Percentiles rank a stretch among this genome's conserved stretches.
These are phyloP conservation scores for Melanargia galathea DNA, from an alignment of 2,888 invertebrate species.

Conservation along the genomic window DNA sequence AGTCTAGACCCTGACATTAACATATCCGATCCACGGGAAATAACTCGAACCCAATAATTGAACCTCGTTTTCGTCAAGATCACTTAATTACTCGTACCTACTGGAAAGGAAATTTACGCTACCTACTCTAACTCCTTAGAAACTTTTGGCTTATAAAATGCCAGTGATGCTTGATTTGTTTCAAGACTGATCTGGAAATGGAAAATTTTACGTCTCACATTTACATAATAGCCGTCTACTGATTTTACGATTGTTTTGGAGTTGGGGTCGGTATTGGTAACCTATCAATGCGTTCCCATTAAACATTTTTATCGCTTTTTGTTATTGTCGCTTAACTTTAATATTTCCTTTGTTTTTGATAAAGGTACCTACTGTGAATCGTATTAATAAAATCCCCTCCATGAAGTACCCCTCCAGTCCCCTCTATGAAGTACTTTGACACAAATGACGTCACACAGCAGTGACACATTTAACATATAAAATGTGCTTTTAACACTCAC, in stretches of 20 bases:
- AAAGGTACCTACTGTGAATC: background rate
- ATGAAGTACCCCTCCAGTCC: no score
- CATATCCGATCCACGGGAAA: background rate
- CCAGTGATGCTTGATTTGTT: slow-evolving; percentile 36
- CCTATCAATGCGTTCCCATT: slow-evolving; percentile 36
- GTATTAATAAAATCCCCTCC: background rate
- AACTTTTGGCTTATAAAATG: slow-evolving; percentile 38
- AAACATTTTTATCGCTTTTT: slow-evolving; percentile 28
- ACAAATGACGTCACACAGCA: no score
- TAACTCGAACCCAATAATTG: slow-evolving; percentile 50
- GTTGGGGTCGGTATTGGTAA: slow-evolving; percentile 33
- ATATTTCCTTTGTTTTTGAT: background rate
- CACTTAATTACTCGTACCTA: slow-evolving; percentile 63
- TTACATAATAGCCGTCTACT: slow-evolving; percentile 43
- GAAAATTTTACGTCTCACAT: slow-evolving; percentile 42
- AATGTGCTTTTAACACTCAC: no score
- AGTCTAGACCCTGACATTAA: background rate
- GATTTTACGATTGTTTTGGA: slow-evolving; percentile 42
- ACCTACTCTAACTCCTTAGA: slow-evolving; percentile 56
- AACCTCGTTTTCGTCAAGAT: slow-evolving; percentile 70
- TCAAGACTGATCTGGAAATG: slow-evolving; percentile 42
- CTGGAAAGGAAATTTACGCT: slow-evolving; percentile 60
- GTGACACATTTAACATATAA: no score
- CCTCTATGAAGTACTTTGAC: no score
- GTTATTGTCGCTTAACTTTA: slow-evolving; percentile 16